A percentile compares a stretch with the other conserved stretches of the same genome.
Evolutionary conservation across 2,113 vertebrate species (phyloP).

Genomic region (Serinus canaria): DNA sequence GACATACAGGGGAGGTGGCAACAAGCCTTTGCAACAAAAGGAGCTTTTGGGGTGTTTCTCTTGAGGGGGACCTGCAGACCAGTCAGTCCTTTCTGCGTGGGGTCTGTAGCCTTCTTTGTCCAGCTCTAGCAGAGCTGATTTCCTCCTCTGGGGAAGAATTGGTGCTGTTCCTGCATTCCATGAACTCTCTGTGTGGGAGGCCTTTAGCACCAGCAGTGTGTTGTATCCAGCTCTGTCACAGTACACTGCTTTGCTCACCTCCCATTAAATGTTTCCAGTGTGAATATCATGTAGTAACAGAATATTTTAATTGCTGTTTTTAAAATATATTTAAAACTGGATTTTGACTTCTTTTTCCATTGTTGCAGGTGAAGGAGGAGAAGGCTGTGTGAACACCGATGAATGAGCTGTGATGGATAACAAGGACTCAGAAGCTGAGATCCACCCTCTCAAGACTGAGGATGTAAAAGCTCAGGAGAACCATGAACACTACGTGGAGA

Average conservation of each 20-base stretch:
- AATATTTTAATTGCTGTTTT: background rate
- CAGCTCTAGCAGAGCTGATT: background rate
- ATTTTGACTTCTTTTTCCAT: background rate
- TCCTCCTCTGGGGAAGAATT: background rate
- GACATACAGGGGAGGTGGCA: accelerated
- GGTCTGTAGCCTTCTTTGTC: background rate
- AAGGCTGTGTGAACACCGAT: background rate
- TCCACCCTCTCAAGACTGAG: slow-evolving; percentile 82
- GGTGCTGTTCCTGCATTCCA: background rate
- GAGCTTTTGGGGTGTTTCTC: background rate
- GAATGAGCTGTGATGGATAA: slow-evolving; percentile 68
- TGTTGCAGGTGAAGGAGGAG: background rate
- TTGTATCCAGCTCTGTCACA: background rate
- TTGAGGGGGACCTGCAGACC: background rate
- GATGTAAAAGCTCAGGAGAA: slow-evolving; percentile 67
- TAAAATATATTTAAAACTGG: background rate
- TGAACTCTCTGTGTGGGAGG: background rate
- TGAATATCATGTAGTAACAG: background rate
- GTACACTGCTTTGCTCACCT: background rate
- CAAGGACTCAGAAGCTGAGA: slow-evolving; percentile 78
- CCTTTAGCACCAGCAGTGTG: accelerated
- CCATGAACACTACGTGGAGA: slow-evolving; percentile 35
- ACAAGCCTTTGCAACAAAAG: background rate
- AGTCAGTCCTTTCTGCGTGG: background rate
- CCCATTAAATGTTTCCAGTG: background rate